phyloP scores from a whole-genome alignment of 1,140 invertebrate genomes.

The Gryon sp. region DNA sequence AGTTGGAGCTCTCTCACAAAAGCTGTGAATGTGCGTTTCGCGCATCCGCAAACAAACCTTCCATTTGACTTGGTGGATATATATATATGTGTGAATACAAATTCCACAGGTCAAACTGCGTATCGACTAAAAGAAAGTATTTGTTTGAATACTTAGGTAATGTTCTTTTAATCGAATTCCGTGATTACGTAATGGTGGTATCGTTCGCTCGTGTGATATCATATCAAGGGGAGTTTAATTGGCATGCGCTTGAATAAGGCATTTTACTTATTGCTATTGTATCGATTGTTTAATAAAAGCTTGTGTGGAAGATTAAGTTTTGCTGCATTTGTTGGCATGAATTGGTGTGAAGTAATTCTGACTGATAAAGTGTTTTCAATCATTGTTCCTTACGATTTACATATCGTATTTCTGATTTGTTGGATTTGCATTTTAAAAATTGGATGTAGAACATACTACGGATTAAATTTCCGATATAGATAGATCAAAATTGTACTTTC shows the following conservation, averaged over 20 bases:
- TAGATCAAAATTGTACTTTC: no score
- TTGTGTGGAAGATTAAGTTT: constrained; percentile 6
- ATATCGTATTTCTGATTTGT: no score
- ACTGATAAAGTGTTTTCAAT: not conserved
- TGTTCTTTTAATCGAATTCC: constrained; percentile 40
- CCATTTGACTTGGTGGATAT: constrained; percentile 1
- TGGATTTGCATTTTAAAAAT: no score
- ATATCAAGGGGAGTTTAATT: constrained; percentile 20
- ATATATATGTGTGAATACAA: constrained; percentile 20
- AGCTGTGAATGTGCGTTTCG: constrained; percentile 16
- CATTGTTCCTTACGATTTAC: not conserved
- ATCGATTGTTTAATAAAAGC: not conserved
- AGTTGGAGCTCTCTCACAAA: constrained; percentile 3
- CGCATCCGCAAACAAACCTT: constrained; percentile 20
- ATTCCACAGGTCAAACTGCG: constrained; percentile 38
- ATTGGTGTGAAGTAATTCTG: constrained; percentile 2
- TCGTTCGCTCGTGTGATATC: constrained; percentile 2
- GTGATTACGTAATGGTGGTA: constrained; percentile 23
- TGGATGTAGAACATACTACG: no score
- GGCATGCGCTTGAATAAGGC: constrained; percentile 7
- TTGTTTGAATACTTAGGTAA: constrained; percentile 34
- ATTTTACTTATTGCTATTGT: constrained; percentile 3
- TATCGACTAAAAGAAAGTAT: constrained; percentile 30
- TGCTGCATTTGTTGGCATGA: no score
- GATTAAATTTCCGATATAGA: no score